Percentiles rank a stretch among this genome's conserved stretches.
Conservation (phyloP, 2,797 vertebrate genomes). For the Poecilia wingei region DNA sequence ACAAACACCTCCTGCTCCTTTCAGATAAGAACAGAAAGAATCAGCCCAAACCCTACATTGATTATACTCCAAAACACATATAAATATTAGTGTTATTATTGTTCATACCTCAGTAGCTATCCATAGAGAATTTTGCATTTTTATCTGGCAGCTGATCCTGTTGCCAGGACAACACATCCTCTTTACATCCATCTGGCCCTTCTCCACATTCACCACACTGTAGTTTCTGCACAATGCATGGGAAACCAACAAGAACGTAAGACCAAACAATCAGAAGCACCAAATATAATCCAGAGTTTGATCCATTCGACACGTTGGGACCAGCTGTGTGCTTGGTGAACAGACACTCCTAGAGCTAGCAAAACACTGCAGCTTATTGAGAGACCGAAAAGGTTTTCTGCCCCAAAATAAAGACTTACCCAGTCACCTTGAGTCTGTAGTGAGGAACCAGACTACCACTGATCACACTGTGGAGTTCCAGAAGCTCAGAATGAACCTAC, state of each 20-base stretch:
- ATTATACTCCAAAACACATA: background rate
- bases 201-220: conserved; percentile 92
- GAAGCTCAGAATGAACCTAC: background rate
- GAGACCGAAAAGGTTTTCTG: background rate
- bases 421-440: background rate
- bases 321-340: background rate
- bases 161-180: conserved; percentile 89
- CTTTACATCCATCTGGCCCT: conserved; percentile 90
- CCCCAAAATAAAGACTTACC: background rate
- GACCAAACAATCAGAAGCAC: background rate
- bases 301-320: background rate
- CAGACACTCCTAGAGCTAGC: background rate
- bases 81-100: background rate
- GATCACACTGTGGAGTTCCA: background rate
- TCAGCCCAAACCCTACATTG: background rate
- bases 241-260: background rate
- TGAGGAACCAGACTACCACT: background rate
- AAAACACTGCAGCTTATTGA: background rate
- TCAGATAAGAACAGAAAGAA: conserved; percentile 2
- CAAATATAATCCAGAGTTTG: background rate
- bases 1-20: conserved; percentile 96
- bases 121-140: conserved; percentile 90
- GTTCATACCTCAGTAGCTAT: conserved; percentile 89
- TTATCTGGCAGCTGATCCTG: conserved; percentile 90
- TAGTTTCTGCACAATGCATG: conserved; percentile 84